Conservation (phyloP, 2,113 vertebrate species). For the Trematocara stigmaticum region DNA sequence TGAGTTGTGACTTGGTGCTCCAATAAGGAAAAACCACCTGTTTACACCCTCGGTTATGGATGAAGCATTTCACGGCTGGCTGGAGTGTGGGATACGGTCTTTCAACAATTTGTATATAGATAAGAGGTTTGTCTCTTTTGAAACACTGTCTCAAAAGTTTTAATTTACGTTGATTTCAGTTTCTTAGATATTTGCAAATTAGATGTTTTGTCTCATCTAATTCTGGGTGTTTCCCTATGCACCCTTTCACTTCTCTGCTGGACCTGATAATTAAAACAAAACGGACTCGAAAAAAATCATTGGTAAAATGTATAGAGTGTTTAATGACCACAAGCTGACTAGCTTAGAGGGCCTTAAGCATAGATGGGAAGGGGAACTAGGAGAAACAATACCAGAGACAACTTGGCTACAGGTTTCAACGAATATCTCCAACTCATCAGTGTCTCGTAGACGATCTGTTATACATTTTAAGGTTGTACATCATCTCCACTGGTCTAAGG, state of each 20-base stretch:
- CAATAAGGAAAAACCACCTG: neutral
- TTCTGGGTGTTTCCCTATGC: neutral
- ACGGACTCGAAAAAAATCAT: rapidly evolving
- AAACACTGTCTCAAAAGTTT: neutral
- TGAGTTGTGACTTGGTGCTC: neutral
- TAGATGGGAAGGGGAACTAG: neutral
- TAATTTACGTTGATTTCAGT: neutral
- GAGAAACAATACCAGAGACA: neutral
- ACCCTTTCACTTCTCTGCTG: neutral
- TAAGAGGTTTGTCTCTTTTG: neutral
- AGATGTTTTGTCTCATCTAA: neutral
- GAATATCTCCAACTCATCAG: neutral
- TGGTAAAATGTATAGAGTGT: neutral
- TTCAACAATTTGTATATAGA: neutral
- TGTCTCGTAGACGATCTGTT: neutral
- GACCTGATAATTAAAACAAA: neutral
- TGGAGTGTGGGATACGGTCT: neutral
- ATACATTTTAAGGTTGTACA: neutral
- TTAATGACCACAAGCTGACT: neutral
- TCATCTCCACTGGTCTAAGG: neutral
- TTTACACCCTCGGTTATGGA: neutral
- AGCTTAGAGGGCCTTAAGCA: neutral
- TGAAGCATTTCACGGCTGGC: neutral
- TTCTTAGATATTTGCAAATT: neutral
- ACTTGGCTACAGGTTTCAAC: neutral